phyloP scores from a whole-genome alignment of 2,888 invertebrate genomes.

The Epinotia demarniana region DNA sequence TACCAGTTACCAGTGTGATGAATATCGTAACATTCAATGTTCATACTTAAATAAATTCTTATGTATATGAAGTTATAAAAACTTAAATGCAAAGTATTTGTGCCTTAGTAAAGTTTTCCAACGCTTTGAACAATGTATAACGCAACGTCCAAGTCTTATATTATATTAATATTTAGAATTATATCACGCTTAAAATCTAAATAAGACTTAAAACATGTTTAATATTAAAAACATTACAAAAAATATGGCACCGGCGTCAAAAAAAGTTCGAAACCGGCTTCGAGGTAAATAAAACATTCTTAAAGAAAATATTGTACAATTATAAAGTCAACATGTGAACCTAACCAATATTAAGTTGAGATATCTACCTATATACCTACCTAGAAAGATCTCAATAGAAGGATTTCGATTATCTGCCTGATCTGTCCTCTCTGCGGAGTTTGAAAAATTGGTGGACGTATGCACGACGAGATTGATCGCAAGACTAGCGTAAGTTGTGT shows the following conservation, averaged over 20 bases:
- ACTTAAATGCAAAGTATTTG: slow-evolving; percentile 50
- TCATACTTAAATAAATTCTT: neutral
- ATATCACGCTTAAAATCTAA: slow-evolving; percentile 34
- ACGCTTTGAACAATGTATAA: slow-evolving; percentile 17
- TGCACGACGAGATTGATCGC: neutral
- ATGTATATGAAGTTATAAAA: slow-evolving; percentile 15
- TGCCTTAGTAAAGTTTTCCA: slow-evolving; percentile 21
- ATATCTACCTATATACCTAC: neutral
- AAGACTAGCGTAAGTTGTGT: too few species aligned
- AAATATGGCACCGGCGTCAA: slow-evolving; percentile 41
- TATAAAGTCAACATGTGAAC: slow-evolving; percentile 11
- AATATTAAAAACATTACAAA: slow-evolving; percentile 40
- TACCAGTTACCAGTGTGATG: slow-evolving; percentile 23
- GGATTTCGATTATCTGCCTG: slow-evolving; percentile 11
- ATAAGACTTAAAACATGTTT: slow-evolving; percentile 30
- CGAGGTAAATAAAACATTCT: slow-evolving; percentile 40
- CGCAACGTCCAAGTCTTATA: slow-evolving; percentile 10
- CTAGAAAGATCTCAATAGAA: slow-evolving; percentile 9
- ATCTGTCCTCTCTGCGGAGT: slow-evolving; percentile 12
- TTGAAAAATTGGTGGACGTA: neutral
- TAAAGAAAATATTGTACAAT: slow-evolving; percentile 23
- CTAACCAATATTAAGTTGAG: slow-evolving; percentile 1
- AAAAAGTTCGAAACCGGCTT: slow-evolving; percentile 32
- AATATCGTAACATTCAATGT: slow-evolving; percentile 6
- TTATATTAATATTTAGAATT: slow-evolving; percentile 33